A percentile compares a stretch with the other conserved stretches of the same genome.
Conservation (phyloP, 1,140 invertebrate species). For the Diplogasteroides magnus region DNA sequence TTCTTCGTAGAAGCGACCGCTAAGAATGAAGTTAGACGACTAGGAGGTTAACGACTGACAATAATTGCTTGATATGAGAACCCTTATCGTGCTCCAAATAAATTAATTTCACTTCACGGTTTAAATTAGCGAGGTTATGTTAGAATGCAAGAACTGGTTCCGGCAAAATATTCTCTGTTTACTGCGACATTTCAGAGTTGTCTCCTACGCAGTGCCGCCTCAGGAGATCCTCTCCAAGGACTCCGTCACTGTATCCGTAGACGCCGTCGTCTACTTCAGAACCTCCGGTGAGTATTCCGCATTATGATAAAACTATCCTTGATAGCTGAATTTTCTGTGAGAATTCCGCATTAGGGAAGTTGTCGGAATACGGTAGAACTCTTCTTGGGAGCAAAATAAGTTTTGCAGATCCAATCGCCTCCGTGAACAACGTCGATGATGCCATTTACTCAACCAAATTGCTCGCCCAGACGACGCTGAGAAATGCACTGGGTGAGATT, state of each 20-base stretch:
- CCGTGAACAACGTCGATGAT: conserved; percentile 60
- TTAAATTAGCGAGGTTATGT: too few species aligned
- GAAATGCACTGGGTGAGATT: conserved; percentile 55
- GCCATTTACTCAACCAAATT: conserved; percentile 60
- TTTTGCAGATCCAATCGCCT: conserved; percentile 46
- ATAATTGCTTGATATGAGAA: too few species aligned
- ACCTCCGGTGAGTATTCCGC: conserved; percentile 33
- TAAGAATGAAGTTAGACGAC: too few species aligned
- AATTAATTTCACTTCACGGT: too few species aligned
- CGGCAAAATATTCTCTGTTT: too few species aligned
- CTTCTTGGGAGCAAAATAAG: background rate
- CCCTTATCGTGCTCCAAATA: too few species aligned
- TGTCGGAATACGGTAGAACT: background rate
- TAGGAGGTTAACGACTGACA: too few species aligned
- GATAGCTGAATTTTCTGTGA: too few species aligned
- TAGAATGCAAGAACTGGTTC: too few species aligned
- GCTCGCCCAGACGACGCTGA: conserved; percentile 58
- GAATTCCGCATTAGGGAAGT: background rate
- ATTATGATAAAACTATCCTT: too few species aligned
- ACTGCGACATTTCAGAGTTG: conserved; percentile 45
- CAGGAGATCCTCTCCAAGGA: conserved; percentile 55
- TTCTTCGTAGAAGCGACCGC: too few species aligned
- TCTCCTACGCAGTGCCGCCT: conserved; percentile 54
- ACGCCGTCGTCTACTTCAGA: conserved; percentile 54
- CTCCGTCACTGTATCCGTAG: conserved; percentile 52